Evolutionary conservation across 1,140 invertebrate species (phyloP), one percentile per base, ranked within the genome.

Genomic region (Ceratina australensis): DNA sequence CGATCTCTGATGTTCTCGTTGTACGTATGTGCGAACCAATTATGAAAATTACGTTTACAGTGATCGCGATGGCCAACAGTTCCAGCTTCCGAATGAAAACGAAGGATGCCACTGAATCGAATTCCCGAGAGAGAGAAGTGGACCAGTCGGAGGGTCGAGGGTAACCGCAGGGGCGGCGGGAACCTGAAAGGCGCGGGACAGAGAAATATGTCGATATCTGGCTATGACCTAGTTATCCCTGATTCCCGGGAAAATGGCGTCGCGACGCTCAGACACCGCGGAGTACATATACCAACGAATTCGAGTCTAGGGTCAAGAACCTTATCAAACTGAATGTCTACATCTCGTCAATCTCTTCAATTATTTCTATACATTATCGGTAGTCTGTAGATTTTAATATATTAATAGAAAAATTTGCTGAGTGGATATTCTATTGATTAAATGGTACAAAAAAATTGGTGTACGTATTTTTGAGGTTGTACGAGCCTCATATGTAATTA

Each of bases 151-250:
- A 68, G 64, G 57, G 49, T 64, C 28, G 67, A 63, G 75, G 50
- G 26, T 63, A 63, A 64, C 57, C 75, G 7, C 66, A 64, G 74
- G 33, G 61, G 52, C 33, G 76, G 76, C 8, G 42, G 61, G 69
- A 64, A 22, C 61, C 60, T 57, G 60, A 57, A 72, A 50, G 49
- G 71, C 61, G 50, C 63, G 57, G 72, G 72, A 64, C 28, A 63
- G 72, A 28, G 78, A 75, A 77, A 74, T 67, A 80, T 78, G 79
- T 81, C 79, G 81, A 75, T 81, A 80, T 79, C 66, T 81, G 61
- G 63, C 67, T 74, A 66, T 85, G 81, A 86, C 82, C 86, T 57
- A 82, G 82, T 81, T 81, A 68, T 76, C 72, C 76, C 65, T 59
- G 59, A 60, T 79, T 78, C 80, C 84, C 81, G 86, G 86, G 80